Evolutionary conservation across 2,113 vertebrate species (phyloP), one percentile per base, ranked within the genome.

Genomic region (Piaya cayana): DNA sequence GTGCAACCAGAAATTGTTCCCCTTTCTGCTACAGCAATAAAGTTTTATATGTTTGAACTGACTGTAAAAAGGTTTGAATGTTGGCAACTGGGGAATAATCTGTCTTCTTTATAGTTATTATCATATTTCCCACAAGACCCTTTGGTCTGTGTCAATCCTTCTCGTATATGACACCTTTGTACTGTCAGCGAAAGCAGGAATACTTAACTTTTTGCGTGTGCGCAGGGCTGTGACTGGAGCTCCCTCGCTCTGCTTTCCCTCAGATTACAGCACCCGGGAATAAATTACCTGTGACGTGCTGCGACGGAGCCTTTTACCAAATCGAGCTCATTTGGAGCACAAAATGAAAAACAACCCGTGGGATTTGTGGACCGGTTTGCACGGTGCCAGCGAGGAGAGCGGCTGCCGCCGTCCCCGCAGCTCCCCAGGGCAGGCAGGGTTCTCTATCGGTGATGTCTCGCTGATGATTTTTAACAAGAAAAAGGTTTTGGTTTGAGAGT

Each of bases 21-120:
- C 98, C 97, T 98, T 98, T 99, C 98, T 98, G 98, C 98, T 98
- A 98, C 98, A 98, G 98, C 98, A 99, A 99, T 99, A 99, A 99
- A 99, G 98, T 99, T 99, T 99, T 99, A 99, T 99, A 99, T 98
- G 98, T 98, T 98, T 98, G 98, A 99, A 99, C 99, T 98, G 98
- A 98, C 99, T 98, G 98, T 99, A 99, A 99, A 99, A 99, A 98
- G 98, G 97, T 98, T 98, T 98, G 98, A 98, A 99, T 99, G 99
- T 98, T 98, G 98, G 98, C 98, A 98, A 98, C 98, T 98, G 98
- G 99, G 99, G 99, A 98, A 98, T 99, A 99, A 99, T 99, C 98
- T 98, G 98, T 98, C 96, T 97, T 98, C 98, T 99, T 99, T 99
- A 99, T 98, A 98, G 98, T 99, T 98, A 99, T 98, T 98, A 98